These are phyloP conservation scores for Macroramphosus scolopax DNA, from an alignment of 2,797 vertebrate species.

Conservation along the genomic window DNA sequence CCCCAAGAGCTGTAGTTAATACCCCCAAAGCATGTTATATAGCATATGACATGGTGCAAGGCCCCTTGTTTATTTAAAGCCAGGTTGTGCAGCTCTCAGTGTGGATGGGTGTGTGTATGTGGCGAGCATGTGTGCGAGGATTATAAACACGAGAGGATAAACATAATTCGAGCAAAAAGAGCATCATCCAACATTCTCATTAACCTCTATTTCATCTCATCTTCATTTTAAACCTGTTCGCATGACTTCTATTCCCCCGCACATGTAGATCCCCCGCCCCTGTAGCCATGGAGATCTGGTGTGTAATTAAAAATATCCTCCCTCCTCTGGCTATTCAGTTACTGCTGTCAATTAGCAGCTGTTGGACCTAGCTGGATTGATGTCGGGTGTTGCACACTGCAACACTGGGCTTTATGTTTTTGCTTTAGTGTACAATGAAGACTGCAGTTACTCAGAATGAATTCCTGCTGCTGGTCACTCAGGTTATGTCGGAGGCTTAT, in stretches of 20 bases:
- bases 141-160: no score
- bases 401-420: conserved; percentile 10
- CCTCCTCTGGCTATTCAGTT: conserved; percentile 67
- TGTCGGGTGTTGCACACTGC: conserved; percentile 23
- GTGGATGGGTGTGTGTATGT: no score
- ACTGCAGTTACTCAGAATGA: neutral
- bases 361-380: no score
- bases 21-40: conserved; percentile 43
- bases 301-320: conserved; percentile 75
- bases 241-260: conserved; percentile 40
- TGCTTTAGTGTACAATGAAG: conserved; percentile 6
- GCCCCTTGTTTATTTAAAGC: no score
- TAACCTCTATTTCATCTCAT: conserved; percentile 25
- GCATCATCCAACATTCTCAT: conserved; percentile 21
- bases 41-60: conserved; percentile 22
- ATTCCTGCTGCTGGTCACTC: conserved; percentile 1
- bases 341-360: conserved; percentile 73
- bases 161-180: no score
- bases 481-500: conserved; percentile 4
- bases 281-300: conserved; percentile 63
- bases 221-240: conserved; percentile 50
- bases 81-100: no score
- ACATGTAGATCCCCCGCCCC: conserved; percentile 33
- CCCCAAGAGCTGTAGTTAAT: conserved; percentile 24
- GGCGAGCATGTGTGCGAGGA: no score